phyloP scores from a whole-genome alignment of 2,797 vertebrate species.

The Carcharodon carcharias region DNA sequence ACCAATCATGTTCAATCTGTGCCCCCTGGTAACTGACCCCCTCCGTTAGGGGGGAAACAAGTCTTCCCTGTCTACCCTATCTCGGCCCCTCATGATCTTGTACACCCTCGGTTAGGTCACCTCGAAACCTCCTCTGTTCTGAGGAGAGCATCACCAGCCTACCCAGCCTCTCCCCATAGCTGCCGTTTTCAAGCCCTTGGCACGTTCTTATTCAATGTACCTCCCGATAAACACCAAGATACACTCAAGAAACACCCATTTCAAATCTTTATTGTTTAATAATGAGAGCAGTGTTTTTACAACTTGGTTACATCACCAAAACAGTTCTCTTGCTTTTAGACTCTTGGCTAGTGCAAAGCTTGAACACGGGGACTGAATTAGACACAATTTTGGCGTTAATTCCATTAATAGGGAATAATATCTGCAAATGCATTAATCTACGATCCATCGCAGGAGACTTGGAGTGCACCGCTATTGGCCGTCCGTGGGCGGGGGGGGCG shows the following conservation, averaged over 20 bases:
- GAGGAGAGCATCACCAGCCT: no score
- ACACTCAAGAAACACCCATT: neutral
- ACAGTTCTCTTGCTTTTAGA: neutral
- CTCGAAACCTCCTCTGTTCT: no score
- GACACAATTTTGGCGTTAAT: neutral
- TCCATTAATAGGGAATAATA: neutral
- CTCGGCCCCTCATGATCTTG: no score
- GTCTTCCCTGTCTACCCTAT: no score
- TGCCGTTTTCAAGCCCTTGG: no score
- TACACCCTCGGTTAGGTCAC: no score
- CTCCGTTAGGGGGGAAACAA: no score
- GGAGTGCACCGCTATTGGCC: neutral
- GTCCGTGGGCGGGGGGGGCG: neutral
- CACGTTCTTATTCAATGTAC: no score
- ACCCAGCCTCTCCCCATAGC: no score
- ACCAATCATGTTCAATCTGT: no score
- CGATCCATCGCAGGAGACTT: neutral
- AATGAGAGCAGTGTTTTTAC: neutral
- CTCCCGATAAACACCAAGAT: no score
- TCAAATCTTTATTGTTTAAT: constrained; percentile 7
- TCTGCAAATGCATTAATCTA: neutral
- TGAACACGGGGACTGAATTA: neutral
- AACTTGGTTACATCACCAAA: neutral
- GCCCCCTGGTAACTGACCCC: no score
- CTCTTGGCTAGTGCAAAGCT: neutral